Percentiles rank a stretch among this genome's conserved stretches.
phyloP scores from a whole-genome alignment of 2,888 invertebrate genomes.

The Microdon myrmicae region DNA sequence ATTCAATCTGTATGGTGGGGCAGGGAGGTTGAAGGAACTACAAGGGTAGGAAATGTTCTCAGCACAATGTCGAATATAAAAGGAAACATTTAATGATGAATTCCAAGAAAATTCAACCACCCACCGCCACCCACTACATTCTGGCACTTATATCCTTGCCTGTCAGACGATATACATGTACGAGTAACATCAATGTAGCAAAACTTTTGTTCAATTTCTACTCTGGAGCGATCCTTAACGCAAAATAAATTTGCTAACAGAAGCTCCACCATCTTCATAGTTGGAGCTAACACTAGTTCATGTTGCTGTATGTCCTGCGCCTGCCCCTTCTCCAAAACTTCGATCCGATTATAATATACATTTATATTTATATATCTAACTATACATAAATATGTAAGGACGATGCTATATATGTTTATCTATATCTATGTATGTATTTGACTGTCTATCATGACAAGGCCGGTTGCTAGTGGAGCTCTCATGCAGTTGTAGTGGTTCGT shows the following conservation, averaged over 20 bases:
- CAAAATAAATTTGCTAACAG: conserved; percentile 45
- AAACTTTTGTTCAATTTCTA: conserved; percentile 25
- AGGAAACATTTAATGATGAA: conserved; percentile 50
- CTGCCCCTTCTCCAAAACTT: neutral
- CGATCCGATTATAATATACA: too few relatives aligned
- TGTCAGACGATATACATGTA: neutral
- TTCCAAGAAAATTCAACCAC: conserved; percentile 29
- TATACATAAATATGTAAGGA: conserved; percentile 38
- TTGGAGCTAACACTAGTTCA: too few relatives aligned
- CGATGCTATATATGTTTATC: neutral
- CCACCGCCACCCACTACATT: conserved; percentile 3
- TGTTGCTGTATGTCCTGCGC: neutral
- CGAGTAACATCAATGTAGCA: conserved; percentile 35
- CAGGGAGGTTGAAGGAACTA: neutral
- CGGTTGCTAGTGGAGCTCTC: neutral
- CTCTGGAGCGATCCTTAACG: conserved; percentile 35
- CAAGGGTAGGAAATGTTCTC: conserved; percentile 29
- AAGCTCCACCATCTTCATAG: conserved; percentile 15
- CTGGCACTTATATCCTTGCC: neutral
- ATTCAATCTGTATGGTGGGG: neutral
- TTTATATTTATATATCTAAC: conserved; percentile 46
- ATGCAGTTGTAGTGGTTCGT: conserved; percentile 24
- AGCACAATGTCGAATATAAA: conserved; percentile 15
- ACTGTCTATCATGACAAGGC: too few relatives aligned
- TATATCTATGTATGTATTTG: conserved; percentile 1